Percentiles rank a stretch among this genome's conserved stretches.
phyloP scores from a whole-genome alignment of 2,888 invertebrate species.

The Leptodirus hochenwartii region DNA sequence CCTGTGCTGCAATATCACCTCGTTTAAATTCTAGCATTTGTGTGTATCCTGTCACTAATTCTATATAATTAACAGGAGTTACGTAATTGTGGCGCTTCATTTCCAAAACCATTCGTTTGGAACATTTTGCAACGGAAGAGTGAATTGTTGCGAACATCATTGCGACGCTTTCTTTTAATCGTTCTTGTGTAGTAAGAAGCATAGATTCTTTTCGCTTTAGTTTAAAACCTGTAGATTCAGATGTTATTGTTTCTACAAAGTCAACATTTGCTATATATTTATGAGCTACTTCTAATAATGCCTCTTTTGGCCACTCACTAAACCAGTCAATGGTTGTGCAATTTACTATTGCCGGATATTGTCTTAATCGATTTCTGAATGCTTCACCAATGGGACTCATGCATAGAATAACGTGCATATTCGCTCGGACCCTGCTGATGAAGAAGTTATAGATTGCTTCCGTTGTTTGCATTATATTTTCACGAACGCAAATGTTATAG shows the following conservation, averaged over 20 bases:
- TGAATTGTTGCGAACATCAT: constrained; percentile 67
- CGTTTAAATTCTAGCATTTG: constrained; percentile 57
- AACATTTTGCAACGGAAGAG: constrained; percentile 58
- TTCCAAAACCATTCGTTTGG: constrained; percentile 53
- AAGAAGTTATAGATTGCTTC: constrained; percentile 60
- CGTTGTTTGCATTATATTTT: constrained; percentile 37
- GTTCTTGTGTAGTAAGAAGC: constrained; percentile 31
- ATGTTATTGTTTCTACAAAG: constrained; percentile 50
- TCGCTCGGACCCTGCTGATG: constrained; percentile 54
- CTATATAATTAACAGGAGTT: constrained; percentile 75
- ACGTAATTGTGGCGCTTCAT: constrained; percentile 73
- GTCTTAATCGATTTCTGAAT: constrained; percentile 67
- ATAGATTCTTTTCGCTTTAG: constrained; percentile 22
- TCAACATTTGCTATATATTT: constrained; percentile 59
- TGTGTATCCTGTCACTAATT: constrained; percentile 69
- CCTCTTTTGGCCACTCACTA: constrained; percentile 74
- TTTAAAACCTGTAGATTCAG: constrained; percentile 30
- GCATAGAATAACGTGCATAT: constrained; percentile 66
- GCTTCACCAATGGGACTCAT: constrained; percentile 80
- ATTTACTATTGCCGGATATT: constrained; percentile 77
- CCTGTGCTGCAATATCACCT: constrained; percentile 46
- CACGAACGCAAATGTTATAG: constrained; percentile 35
- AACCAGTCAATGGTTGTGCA: constrained; percentile 85
- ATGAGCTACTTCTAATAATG: constrained; percentile 74
- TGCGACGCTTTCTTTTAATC: constrained; percentile 46